These are phyloP conservation scores for Sepioteuthis lessoniana DNA, from an alignment of 2,888 invertebrate species.

Conservation along the genomic window DNA sequence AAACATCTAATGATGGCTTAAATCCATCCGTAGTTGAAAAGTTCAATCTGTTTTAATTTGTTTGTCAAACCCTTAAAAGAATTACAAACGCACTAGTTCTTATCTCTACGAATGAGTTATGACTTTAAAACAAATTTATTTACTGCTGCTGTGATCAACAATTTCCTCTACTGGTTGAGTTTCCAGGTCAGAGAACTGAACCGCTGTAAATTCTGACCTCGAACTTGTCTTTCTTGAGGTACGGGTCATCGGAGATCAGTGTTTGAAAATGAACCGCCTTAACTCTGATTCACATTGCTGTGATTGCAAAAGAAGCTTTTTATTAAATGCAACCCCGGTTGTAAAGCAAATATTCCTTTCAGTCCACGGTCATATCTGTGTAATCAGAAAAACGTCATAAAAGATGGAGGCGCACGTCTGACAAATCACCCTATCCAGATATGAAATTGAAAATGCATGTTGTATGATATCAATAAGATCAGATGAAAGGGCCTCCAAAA, in stretches of 20 bases:
- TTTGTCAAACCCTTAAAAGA: no score
- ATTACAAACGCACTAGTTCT: no score
- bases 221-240: no score
- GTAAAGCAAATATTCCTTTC: not conserved
- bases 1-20: no score
- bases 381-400: not conserved
- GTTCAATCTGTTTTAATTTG: no score
- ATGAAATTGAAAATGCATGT: not conserved
- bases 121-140: no score
- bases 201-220: no score
- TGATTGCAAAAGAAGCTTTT: not conserved
- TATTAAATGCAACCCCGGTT: not conserved
- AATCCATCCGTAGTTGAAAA: no score
- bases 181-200: no score
- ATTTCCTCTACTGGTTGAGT: no score
- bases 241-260: not conserved
- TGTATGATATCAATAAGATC: not conserved
- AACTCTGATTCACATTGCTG: not conserved
- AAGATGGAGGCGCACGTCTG: not conserved
- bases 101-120: no score
- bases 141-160: no score
- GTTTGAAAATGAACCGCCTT: not conserved
- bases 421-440: not conserved
- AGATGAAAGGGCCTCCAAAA: not conserved
- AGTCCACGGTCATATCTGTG: not conserved